Percentiles rank a stretch among this genome's conserved stretches.
Conservation (phyloP, 2,113 vertebrate genomes). For the Marmota monax region DNA sequence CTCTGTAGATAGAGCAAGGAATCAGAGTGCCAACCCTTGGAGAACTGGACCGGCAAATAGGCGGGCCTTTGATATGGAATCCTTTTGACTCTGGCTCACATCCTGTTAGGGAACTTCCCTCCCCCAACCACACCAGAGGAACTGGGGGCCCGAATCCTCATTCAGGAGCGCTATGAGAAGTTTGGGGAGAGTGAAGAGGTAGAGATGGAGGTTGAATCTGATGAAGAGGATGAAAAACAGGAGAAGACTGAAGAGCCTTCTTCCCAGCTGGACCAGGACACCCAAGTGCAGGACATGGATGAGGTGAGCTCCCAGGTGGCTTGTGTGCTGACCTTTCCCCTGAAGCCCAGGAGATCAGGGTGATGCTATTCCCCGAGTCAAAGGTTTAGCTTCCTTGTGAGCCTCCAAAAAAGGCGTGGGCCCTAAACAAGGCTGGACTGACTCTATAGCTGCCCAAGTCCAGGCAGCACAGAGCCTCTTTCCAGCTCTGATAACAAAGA, state of each 20-base stretch:
- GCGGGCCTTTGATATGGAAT: neutral
- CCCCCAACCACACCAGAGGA: constrained; percentile 98
- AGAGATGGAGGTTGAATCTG: constrained; percentile 99
- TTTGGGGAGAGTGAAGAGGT: constrained; percentile 99
- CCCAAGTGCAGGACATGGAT: constrained; percentile 99
- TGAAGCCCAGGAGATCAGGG: neutral
- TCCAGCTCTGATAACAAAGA: constrained; percentile 57
- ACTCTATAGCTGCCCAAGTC: neutral
- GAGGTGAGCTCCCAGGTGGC: constrained; percentile 88
- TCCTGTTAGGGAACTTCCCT: constrained; percentile 95
- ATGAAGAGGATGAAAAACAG: constrained; percentile 95
- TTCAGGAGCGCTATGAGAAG: constrained; percentile 99
- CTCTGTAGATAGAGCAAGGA: neutral
- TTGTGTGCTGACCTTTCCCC: neutral
- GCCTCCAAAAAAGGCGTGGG: neutral
- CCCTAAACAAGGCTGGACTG: neutral
- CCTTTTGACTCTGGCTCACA: neutral
- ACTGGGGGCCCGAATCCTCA: constrained; percentile 97
- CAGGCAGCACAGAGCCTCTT: neutral
- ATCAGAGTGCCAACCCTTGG: neutral
- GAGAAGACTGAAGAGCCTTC: constrained; percentile 89
- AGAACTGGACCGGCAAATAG: neutral
- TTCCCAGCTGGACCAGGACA: constrained; percentile 96
- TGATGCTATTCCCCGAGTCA: neutral
- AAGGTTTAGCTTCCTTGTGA: neutral